Evolutionary conservation across 2,113 vertebrate genomes (phyloP).

Genomic region (Alaudala cheleensis): DNA sequence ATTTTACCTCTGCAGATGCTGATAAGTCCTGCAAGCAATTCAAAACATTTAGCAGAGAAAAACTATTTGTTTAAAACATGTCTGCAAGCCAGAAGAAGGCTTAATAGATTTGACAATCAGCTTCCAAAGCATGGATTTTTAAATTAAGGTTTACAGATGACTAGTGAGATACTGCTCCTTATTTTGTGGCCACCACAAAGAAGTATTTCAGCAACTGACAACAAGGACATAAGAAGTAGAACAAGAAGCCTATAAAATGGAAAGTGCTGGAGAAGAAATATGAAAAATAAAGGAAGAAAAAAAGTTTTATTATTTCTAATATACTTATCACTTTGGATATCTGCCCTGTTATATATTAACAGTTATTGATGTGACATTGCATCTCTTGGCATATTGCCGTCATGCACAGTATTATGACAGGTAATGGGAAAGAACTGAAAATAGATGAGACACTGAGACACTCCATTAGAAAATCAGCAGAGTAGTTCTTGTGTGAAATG

Average conservation of each 20-base stretch:
- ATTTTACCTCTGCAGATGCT: conserved; percentile 30
- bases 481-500: background rate
- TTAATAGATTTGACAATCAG: background rate
- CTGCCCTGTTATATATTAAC: background rate
- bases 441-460: background rate
- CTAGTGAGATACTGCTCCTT: background rate
- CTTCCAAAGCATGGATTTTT: background rate
- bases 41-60: background rate
- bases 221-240: background rate
- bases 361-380: background rate
- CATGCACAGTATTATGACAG: background rate
- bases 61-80: conserved; percentile 15
- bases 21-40: conserved; percentile 5
- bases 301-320: background rate
- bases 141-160: background rate
- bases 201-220: background rate
- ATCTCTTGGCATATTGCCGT: background rate
- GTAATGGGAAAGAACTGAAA: background rate
- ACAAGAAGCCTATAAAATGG: background rate
- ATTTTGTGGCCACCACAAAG: background rate
- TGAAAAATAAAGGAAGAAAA: background rate
- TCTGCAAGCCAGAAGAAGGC: background rate
- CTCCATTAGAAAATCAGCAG: background rate
- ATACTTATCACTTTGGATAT: background rate
- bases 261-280: background rate